Percentiles rank a stretch among this genome's conserved stretches.
Evolutionary conservation across 2,113 vertebrate genomes (phyloP).

Genomic region (Rhizomys pruinosus): DNA sequence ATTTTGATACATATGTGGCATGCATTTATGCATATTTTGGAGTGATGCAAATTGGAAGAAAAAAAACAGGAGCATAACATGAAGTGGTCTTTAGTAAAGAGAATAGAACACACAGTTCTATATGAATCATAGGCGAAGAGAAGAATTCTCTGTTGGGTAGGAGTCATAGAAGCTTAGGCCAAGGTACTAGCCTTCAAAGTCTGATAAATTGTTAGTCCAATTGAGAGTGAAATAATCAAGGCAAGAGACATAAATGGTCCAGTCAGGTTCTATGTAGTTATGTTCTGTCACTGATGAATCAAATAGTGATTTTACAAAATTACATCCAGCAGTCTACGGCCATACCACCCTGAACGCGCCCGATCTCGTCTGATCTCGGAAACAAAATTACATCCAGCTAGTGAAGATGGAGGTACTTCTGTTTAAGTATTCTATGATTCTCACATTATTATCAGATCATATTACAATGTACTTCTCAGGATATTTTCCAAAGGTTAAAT

Average conservation of each 20-base stretch:
- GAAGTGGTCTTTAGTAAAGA: not conserved
- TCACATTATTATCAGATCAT: no score
- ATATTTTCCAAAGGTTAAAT: not conserved
- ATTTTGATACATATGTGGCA: no score
- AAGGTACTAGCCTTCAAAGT: not conserved
- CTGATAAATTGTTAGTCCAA: not conserved
- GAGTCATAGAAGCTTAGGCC: not conserved
- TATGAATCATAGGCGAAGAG: not conserved
- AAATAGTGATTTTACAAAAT: not conserved
- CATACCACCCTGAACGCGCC: no score
- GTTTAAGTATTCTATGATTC: no score
- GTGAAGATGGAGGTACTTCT: not conserved
- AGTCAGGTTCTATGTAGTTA: no score
- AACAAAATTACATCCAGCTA: not conserved
- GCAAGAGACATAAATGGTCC: not conserved
- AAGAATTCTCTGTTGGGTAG: not conserved
- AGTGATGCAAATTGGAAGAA: no score
- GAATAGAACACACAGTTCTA: not conserved
- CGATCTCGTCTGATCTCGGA: no score
- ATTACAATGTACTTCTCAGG: not conserved
- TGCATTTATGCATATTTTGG: no score
- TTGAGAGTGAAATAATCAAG: not conserved
- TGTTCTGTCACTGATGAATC: not conserved
- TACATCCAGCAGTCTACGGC: no score
- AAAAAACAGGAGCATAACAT: conserved; percentile 3